Percentiles rank a stretch among this genome's conserved stretches.
phyloP scores from a whole-genome alignment of 2,113 vertebrate species.

The Uria lomvia region DNA sequence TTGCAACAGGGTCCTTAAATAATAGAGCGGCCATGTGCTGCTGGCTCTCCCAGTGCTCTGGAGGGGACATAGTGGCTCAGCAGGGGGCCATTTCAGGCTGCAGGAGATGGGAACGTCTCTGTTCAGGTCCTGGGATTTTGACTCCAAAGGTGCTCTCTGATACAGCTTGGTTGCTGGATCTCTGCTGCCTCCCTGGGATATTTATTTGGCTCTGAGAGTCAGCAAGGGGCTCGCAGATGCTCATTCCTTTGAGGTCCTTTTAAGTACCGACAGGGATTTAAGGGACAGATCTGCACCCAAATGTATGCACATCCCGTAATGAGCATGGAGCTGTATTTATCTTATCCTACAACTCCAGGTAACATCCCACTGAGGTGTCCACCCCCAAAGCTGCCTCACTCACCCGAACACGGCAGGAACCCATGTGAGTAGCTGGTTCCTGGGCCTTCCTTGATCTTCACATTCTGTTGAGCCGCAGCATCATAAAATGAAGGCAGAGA shows the following conservation, averaged over 20 bases:
- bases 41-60: neutral
- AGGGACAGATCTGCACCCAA: neutral
- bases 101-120: neutral
- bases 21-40: neutral
- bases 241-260: neutral
- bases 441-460: neutral
- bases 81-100: neutral
- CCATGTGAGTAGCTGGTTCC: neutral
- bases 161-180: neutral
- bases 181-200: neutral
- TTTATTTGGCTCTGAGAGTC: neutral
- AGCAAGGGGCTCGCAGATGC: neutral
- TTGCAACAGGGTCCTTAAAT: neutral
- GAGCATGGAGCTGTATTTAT: neutral
- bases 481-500: neutral
- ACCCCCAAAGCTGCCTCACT: neutral
- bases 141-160: neutral
- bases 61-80: neutral
- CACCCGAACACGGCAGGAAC: neutral
- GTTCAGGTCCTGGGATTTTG: neutral
- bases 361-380: neutral
- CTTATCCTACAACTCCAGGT: neutral
- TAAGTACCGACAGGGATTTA: neutral
- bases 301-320: neutral
- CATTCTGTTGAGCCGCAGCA: neutral